Evolutionary conservation across 2,888 invertebrate species (phyloP), one percentile per base, ranked within the genome.

Genomic region (Mesorhabditis sp.): DNA sequence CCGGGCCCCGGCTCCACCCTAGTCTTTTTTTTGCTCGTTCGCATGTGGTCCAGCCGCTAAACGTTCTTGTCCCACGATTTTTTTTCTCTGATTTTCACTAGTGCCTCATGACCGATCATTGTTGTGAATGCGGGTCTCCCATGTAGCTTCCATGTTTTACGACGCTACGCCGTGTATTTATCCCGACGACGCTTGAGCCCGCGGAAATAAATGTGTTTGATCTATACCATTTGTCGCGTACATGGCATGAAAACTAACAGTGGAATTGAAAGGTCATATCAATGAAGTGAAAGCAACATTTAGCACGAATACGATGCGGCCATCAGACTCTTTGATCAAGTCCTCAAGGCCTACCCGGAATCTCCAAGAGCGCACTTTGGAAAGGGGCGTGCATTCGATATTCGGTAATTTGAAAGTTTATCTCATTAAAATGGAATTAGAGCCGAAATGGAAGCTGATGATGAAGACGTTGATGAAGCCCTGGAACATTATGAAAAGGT

Each of bases 351-450:
- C 10, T 72, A 78, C 71, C 75, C 72, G 66, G 74, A 80, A 5
- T 81, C 80, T 41, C 77, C 82, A 4, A 72, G 83, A 66, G 82
- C 83, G 10, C 81, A 77, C 62, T 83, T 78, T 67, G 83, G 83
- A 66, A 78, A 74, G 67, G 83, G 76, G 2, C 70, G 82, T 62
- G 79, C 78, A n/a, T 78, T 73, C 70, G 76, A 78, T 62, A 78
- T 78, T 43, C 58, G 72, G 74, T 74, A 61, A 50, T 50, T 50
- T 50, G n/a, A n/a, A 50, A 50, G 58, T 50, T 50, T 50, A 50
- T 2, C 7, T 50, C 15, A 28, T 58, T 41, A 15, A 45, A n/a
- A n/a, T 28, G 28, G 28, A 45, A 69, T 64, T 62, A 73, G 76
- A 69, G 76, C 73, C 44, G 78, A 78, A 63, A 75, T 76, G 4